A percentile compares a stretch with the other conserved stretches of the same genome.
These are phyloP conservation scores for Lasioglossum morio DNA, from an alignment of 2,888 invertebrate species.

Conservation along the genomic window DNA sequence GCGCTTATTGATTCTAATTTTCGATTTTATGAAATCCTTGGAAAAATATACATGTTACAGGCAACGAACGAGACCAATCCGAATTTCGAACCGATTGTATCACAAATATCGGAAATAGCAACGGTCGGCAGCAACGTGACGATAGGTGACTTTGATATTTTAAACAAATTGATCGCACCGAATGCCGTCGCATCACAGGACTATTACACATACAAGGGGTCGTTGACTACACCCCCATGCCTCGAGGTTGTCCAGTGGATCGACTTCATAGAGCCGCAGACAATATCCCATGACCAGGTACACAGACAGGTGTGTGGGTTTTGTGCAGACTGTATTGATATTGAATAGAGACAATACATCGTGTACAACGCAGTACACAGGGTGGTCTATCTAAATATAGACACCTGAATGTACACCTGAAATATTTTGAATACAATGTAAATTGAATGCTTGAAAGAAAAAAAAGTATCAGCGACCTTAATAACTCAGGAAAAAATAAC, in stretches of 20 bases:
- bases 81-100: conserved; percentile 84
- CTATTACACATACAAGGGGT: conserved; percentile 94
- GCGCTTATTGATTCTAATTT: neutral
- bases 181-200: conserved; percentile 85
- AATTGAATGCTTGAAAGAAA: too few relatives aligned
- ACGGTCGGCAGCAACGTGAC: conserved; percentile 85
- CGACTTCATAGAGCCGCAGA: conserved; percentile 91
- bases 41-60: conserved; percentile 70
- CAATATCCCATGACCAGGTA: conserved; percentile 89
- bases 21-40: neutral
- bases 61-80: conserved; percentile 75
- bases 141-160: conserved; percentile 79
- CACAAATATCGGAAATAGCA: conserved; percentile 86
- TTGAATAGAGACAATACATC: neutral
- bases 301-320: neutral
- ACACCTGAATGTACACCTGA: too few relatives aligned
- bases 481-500: too few relatives aligned
- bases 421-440: too few relatives aligned
- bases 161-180: conserved; percentile 77
- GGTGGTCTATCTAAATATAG: too few relatives aligned
- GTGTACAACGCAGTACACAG: neutral
- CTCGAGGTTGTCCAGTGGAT: conserved; percentile 95
- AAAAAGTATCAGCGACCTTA: too few relatives aligned
- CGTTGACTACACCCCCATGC: conserved; percentile 94
- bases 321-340: neutral